Base-by-base conservation (phyloP, 2,113 vertebrate species). In the Silurus glanis region DNA sequence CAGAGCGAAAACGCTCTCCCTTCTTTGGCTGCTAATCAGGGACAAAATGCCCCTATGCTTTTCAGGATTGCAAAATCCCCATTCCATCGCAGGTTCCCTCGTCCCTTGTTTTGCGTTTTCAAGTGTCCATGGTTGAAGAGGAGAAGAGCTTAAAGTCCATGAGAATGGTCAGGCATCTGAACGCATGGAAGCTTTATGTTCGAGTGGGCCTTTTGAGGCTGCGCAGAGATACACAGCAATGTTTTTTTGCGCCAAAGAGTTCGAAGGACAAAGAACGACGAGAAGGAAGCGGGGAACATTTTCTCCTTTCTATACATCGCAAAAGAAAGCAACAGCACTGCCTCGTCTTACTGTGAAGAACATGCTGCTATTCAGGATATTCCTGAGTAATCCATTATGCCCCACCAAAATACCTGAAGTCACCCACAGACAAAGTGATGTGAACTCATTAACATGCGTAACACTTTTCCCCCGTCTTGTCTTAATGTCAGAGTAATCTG, bases 1-100 rank as follows among this genome's bases (percentile, higher is more conserved):
- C 94, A 96, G 86, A 82, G 53, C 0, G 8, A 92, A 96, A 95
- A 96, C 92, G 93, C 93, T 93, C 91, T 93, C 93, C 91, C 93
- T 92, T 93, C 94, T 92, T n/a, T 89, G 90, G 88, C 89, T 92
- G 91, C 92, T 96, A 96, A 96, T 96, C 95, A 88, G 88, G 91
- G 91, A 93, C 94, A 95, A 96, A 80, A 95, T 92, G 92, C 92
- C 92, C 88, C 88, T 88, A 51, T 91, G 91, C 93, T 91, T 90
- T 81, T 90, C 91, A 91, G 91, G 91, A 88, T 91, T 89, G 91
- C 91, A 93, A 92, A 37, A 93, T 94, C 90, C 89, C 88, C 87
- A 92, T 92, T 94, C 93, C 92, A 89, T 89, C 87, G 76, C 86
- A 56, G 64, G 58, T 51, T 88, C 92, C 56, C 49, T 72, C n/a